phyloP scores from a whole-genome alignment of 2,797 vertebrate genomes.

The Neosalanx taihuensis region DNA sequence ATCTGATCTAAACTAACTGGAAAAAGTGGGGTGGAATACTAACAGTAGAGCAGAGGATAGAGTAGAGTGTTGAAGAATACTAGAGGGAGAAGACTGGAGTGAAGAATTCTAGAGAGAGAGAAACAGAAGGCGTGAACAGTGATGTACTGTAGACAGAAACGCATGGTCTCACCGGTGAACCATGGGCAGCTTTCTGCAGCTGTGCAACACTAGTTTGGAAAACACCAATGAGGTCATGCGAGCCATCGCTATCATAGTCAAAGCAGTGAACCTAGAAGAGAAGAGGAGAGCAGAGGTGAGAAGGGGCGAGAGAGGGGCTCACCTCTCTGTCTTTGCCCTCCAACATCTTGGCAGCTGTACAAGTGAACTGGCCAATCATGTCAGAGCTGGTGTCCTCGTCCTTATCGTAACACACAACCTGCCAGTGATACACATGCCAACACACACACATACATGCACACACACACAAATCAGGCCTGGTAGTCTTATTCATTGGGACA shows the following conservation, averaged over 20 bases:
- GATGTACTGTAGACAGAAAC: not conserved
- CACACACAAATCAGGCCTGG: not conserved
- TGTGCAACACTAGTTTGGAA: conserved; percentile 82
- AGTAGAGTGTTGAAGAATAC: not conserved
- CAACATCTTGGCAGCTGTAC: conserved; percentile 43
- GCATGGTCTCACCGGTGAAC: conserved; percentile 74
- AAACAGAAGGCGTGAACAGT: not conserved
- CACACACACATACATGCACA: not conserved
- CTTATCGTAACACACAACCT: conserved; percentile 62
- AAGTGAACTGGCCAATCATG: conserved; percentile 54
- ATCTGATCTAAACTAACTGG: too few relatives aligned
- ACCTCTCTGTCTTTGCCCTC: conserved; percentile 45
- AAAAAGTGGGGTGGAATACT: too few relatives aligned
- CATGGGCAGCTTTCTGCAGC: conserved; percentile 72
- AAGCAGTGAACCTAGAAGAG: conserved; percentile 81
- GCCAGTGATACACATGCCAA: conserved; percentile 43
- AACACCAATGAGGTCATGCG: conserved; percentile 88
- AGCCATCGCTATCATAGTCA: conserved; percentile 86
- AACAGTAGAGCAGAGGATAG: not conserved
- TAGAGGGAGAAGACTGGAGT: not conserved
- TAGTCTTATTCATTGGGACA: too few relatives aligned
- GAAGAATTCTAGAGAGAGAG: not conserved
- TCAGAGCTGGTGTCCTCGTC: conserved; percentile 54
- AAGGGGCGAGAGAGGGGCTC: conserved; percentile 44
- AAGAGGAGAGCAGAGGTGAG: conserved; percentile 33